Conservation (phyloP, 1,140 invertebrate genomes). For the Mactra quadrangularis region DNA sequence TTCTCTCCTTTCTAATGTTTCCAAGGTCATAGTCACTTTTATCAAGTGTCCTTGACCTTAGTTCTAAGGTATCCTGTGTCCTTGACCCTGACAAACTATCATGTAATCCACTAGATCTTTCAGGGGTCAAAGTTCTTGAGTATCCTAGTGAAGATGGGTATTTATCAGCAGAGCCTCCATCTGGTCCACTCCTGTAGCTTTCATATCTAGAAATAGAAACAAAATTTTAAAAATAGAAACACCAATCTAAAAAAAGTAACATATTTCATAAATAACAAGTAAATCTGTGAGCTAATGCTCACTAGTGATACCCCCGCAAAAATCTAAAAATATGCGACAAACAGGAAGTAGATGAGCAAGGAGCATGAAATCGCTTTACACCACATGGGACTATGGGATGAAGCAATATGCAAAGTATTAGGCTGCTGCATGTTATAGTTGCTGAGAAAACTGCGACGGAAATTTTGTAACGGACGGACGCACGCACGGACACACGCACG, state of each 20-base stretch:
- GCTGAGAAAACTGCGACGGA: too few relatives aligned
- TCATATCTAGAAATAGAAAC: conserved; percentile 37
- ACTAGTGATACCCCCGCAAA: too few relatives aligned
- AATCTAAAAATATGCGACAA: too few relatives aligned
- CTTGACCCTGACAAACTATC: conserved; percentile 4
- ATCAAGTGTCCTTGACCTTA: conserved; percentile 34
- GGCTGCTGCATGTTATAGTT: too few relatives aligned
- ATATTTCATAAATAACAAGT: too few relatives aligned
- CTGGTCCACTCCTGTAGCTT: conserved; percentile 32
- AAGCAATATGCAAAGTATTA: too few relatives aligned
- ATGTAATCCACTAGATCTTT: conserved; percentile 32
- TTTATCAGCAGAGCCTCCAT: conserved; percentile 46
- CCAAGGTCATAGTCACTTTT: conserved; percentile 28
- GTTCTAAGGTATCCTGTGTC: conserved; percentile 9
- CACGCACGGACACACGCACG: too few relatives aligned
- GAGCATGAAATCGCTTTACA: too few relatives aligned
- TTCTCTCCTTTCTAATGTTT: neutral
- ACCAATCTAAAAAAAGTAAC: neutral
- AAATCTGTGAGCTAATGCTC: too few relatives aligned
- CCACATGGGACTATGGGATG: too few relatives aligned
- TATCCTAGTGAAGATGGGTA: neutral
- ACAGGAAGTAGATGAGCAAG: too few relatives aligned
- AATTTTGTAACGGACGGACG: too few relatives aligned
- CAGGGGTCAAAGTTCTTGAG: conserved; percentile 18
- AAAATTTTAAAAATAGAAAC: neutral